These are phyloP conservation scores for Nymphalis polychloros DNA, from an alignment of 2,888 invertebrate genomes.

Conservation along the genomic window DNA sequence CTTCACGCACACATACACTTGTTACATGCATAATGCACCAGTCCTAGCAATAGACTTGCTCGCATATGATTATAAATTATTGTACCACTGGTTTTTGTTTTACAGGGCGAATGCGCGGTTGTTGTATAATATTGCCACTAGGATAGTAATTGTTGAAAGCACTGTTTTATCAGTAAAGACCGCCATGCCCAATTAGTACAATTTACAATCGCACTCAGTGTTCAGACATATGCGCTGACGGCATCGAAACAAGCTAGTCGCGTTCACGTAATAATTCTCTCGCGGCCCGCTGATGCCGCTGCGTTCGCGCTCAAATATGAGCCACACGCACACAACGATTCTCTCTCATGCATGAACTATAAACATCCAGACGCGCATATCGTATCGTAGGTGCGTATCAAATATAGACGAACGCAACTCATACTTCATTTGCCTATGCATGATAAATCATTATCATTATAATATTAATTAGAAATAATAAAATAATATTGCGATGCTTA, in stretches of 20 bases:
- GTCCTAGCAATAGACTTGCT: conserved; percentile 61
- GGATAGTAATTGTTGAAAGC: conserved; percentile 65
- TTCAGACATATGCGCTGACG: conserved; percentile 72
- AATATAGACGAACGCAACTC: conserved; percentile 55
- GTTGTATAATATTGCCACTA: conserved; percentile 63
- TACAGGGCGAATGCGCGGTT: conserved; percentile 60
- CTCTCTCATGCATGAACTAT: conserved; percentile 45
- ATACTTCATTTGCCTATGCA: conserved; percentile 44
- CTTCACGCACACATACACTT: conserved; percentile 70
- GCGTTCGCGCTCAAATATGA: conserved; percentile 70
- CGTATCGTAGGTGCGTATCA: conserved; percentile 43
- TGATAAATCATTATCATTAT: conserved; percentile 47
- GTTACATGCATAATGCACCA: conserved; percentile 70
- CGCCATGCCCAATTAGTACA: conserved; percentile 79
- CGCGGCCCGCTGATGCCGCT: conserved; percentile 64
- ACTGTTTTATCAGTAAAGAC: conserved; percentile 70
- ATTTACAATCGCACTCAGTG: conserved; percentile 75
- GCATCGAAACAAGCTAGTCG: conserved; percentile 68
- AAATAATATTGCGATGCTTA: too few relatives aligned
- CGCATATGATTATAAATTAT: conserved; percentile 57
- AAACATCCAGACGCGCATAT: conserved; percentile 49
- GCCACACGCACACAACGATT: conserved; percentile 52
- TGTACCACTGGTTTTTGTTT: conserved; percentile 57
- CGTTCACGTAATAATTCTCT: conserved; percentile 77
- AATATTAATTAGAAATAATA: conserved; percentile 1